These are phyloP conservation scores for cattle (Bos taurus) DNA, from an alignment of 2,113 vertebrate genomes.

Conservation along the genomic window DNA sequence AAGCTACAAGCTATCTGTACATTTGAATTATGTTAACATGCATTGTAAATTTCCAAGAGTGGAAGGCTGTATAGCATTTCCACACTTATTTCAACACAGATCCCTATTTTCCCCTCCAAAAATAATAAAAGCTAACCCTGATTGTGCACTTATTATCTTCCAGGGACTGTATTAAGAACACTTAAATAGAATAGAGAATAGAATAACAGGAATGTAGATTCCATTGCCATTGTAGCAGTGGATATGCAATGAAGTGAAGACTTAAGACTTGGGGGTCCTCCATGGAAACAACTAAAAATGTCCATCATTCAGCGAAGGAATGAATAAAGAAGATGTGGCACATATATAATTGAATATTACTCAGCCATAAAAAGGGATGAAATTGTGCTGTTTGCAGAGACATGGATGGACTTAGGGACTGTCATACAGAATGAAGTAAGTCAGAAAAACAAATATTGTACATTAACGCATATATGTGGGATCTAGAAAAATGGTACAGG, in stretches of 20 bases:
- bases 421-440: background rate
- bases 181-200: background rate
- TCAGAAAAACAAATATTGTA: background rate
- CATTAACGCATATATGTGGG: background rate
- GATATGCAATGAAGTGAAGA: background rate
- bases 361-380: background rate
- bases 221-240: background rate
- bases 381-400: background rate
- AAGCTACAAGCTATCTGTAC: background rate
- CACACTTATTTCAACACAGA: background rate
- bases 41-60: background rate
- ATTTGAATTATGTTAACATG: background rate
- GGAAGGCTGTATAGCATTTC: background rate
- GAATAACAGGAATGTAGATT: background rate
- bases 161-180: background rate
- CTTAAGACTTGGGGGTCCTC: background rate
- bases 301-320: background rate
- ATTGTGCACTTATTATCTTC: background rate
- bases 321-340: background rate
- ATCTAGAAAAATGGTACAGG: background rate
- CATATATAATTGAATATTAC: background rate
- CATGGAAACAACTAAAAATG: background rate
- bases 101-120: background rate
- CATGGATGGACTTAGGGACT: background rate
- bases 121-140: background rate